phyloP scores from a whole-genome alignment of 1,140 invertebrate species.

The Elymnias hypermnestra region DNA sequence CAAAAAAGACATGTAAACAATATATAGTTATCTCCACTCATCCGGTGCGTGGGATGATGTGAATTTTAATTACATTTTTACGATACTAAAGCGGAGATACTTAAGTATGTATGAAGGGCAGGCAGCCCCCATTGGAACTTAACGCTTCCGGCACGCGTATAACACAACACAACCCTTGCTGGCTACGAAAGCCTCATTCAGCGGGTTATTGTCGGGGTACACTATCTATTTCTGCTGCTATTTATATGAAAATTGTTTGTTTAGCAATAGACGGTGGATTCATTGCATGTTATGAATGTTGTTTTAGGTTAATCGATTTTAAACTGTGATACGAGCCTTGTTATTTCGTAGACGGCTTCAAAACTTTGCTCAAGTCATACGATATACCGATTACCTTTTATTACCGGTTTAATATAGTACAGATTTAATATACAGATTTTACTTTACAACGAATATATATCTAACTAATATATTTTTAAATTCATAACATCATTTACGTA shows the following conservation, averaged over 20 bases:
- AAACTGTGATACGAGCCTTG: background rate
- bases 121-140: constrained; percentile 45
- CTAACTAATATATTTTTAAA: too few relatives aligned
- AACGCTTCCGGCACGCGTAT: constrained; percentile 56
- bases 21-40: constrained; percentile 55
- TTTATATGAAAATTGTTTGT: constrained; percentile 24
- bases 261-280: constrained; percentile 8
- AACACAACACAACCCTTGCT: constrained; percentile 53
- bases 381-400: too few relatives aligned
- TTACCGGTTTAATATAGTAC: too few relatives aligned
- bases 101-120: constrained; percentile 65
- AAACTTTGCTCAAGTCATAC: background rate
- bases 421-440: too few relatives aligned
- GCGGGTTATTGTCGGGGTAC: constrained; percentile 32
- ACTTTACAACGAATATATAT: too few relatives aligned
- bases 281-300: constrained; percentile 1
- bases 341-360: background rate
- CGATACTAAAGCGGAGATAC: constrained; percentile 60
- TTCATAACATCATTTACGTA: too few relatives aligned
- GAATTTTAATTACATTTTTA: constrained; percentile 75
- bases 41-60: constrained; percentile 48
- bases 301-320: constrained; percentile 7
- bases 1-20: constrained; percentile 27
- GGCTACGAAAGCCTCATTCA: constrained; percentile 46
- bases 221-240: constrained; percentile 28